Percentiles rank a stretch among this genome's conserved stretches.
Evolutionary conservation across 2,113 vertebrate genomes (phyloP).

Genomic region (Holacanthus passer): DNA sequence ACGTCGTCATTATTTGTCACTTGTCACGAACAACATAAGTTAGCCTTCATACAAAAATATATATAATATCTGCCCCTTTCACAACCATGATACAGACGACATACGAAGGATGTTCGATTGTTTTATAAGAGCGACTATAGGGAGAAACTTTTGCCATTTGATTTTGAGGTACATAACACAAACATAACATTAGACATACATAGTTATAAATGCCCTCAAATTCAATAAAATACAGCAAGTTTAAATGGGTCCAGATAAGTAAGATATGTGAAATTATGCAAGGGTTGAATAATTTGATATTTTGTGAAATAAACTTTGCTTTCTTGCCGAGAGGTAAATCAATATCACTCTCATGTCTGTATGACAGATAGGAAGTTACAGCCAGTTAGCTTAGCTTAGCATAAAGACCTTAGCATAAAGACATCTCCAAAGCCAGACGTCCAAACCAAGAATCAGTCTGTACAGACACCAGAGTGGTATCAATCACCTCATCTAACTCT

Average conservation of each 20-base stretch:
- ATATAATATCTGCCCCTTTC: neutral
- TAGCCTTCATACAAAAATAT: neutral
- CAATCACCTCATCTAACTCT: neutral
- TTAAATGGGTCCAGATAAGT: neutral
- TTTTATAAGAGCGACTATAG: neutral
- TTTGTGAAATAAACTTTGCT: neutral
- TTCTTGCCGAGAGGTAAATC: neutral
- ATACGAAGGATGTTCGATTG: no score
- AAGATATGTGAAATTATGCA: neutral
- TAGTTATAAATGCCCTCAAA: neutral
- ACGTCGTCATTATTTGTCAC: neutral
- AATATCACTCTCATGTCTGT: neutral
- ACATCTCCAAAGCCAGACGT: no score
- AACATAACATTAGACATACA: neutral
- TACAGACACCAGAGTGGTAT: neutral
- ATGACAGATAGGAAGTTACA: neutral
- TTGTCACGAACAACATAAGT: neutral
- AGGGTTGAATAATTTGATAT: neutral
- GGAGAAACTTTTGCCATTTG: neutral
- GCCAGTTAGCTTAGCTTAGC: constrained; percentile 14
- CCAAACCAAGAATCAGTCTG: neutral
- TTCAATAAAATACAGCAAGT: neutral
- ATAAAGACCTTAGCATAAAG: constrained; percentile 1
- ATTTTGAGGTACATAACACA: neutral
- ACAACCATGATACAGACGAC: neutral